Base-by-base conservation (phyloP, 2,113 vertebrate genomes). In the Climacteris rufus region DNA sequence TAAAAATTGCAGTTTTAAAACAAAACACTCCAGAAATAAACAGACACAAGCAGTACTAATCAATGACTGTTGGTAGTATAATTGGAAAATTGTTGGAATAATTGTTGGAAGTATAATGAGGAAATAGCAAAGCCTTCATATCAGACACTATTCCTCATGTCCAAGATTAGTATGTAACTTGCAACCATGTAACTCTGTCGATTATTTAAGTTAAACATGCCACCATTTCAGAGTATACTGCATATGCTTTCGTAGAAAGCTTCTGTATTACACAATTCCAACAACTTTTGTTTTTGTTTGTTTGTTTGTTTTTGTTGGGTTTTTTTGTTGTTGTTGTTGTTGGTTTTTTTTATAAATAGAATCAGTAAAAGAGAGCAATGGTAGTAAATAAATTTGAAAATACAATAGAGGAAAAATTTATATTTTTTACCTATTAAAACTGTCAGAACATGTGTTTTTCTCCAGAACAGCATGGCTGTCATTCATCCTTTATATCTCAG, bases 91-190 rank as follows among this genome's bases (percentile, higher is more conserved):
- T n/a, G n/a, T n/a, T n/a, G n/a, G n/a, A 59, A 50, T 33, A 23
- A 39, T 11, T 42, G 6, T 35, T 54, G 10, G 9, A 77, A 66
- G 8, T 54, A 64, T 0, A 1, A 42, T 0, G 0, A 74, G 17
- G 19, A 86, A 65, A 57, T 7, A 78, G 8, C 10, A 82, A 74
- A 68, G 50, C 18, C 25, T 83, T 18, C 11, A 19, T n/a, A 78
- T 75, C n/a, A 75, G 49, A 59, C 15, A 72, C 2, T 31, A 30
- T 33, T 35, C 33, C 20, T 66, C 9, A 68, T 77, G 69, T 20
- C 13, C 21, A 80, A 76, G 30, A 54, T 61, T 56, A 86, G 35
- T 9, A 52, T 1, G 5, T 66, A 45, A 33, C 56, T 77, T 85
- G 6, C 33, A 64, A 49, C 27, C 22, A 25, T 77, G 19, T 47